Percentiles rank a stretch among this genome's conserved stretches.
phyloP scores from a whole-genome alignment of 2,113 vertebrate genomes.

The Chlamydotis undulata region DNA sequence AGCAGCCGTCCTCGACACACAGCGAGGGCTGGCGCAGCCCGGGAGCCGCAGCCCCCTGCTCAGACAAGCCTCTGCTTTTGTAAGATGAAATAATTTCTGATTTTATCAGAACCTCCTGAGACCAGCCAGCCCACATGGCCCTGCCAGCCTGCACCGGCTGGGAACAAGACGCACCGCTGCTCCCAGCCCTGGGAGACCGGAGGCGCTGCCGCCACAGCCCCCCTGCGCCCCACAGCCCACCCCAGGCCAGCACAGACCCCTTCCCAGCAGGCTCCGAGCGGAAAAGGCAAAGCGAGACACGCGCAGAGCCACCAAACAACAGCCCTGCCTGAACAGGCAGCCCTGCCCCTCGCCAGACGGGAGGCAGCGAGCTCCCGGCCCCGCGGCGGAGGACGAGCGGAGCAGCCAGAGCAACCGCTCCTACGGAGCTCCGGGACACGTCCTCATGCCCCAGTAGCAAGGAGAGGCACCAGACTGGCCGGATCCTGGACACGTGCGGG shows the following conservation, averaged over 20 bases:
- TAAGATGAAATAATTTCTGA: not conserved
- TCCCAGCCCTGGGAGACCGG: not conserved
- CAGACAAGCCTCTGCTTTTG: not conserved
- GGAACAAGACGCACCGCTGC: accelerated
- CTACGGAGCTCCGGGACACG: accelerated
- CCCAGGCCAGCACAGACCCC: not conserved
- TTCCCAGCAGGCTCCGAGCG: not conserved
- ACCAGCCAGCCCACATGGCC: not conserved
- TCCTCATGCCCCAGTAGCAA: not conserved
- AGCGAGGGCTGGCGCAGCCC: not conserved
- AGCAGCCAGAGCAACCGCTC: not conserved
- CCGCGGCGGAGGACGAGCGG: not conserved
- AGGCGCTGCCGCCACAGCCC: accelerated
- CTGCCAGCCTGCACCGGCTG: not conserved
- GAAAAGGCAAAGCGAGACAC: not conserved
- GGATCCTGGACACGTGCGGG: accelerated
- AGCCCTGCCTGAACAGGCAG: not conserved
- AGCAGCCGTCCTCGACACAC: not conserved
- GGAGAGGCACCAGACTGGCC: not conserved
- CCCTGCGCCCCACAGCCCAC: too few species aligned
- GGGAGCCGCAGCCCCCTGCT: not conserved
- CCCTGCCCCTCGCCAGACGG: not conserved
- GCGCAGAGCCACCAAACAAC: not conserved
- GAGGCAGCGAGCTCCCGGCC: not conserved
- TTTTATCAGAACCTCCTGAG: not conserved